Conservation (phyloP, 1,140 invertebrate genomes). For the Leptestheria dahalacensis region DNA sequence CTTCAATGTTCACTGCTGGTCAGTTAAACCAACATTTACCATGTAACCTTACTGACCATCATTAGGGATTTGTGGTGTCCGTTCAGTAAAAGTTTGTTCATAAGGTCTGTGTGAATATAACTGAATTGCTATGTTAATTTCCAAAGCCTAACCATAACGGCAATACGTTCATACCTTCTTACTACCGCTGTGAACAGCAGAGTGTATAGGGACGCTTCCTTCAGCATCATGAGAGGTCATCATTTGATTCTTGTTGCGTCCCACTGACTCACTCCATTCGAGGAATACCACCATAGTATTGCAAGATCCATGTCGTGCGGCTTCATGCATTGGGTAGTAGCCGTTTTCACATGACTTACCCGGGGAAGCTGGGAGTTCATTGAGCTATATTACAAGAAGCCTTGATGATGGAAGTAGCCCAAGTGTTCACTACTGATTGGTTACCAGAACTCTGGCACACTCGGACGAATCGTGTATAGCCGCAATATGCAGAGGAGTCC, state of each 20-base stretch:
- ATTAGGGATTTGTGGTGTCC: no score
- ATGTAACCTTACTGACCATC: no score
- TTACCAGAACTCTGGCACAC: slow-evolving; percentile 59
- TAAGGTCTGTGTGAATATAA: no score
- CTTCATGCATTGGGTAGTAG: slow-evolving; percentile 75
- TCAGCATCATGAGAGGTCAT: slow-evolving; percentile 66
- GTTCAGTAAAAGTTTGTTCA: no score
- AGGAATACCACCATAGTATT: slow-evolving; percentile 63
- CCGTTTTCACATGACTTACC: slow-evolving; percentile 62
- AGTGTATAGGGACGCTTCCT: slow-evolving; percentile 69
- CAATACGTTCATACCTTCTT: slow-evolving; percentile 40
- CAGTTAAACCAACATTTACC: no score
- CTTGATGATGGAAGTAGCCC: no score
- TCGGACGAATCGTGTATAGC: slow-evolving; percentile 65
- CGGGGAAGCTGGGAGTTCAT: slow-evolving; percentile 49
- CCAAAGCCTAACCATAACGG: not conserved
- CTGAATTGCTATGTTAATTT: no score
- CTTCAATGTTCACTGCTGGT: no score
- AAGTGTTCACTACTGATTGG: slow-evolving; percentile 19
- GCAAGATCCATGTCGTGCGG: slow-evolving; percentile 70
- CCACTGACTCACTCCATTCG: slow-evolving; percentile 55
- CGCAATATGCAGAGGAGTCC: slow-evolving; percentile 61
- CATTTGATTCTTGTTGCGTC: slow-evolving; percentile 59
- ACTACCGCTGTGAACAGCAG: slow-evolving; percentile 70
- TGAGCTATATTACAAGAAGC: slow-evolving; percentile 37